Evolutionary conservation across 2,797 vertebrate genomes (phyloP).

Genomic region (Tympanoctomys barrerae): DNA sequence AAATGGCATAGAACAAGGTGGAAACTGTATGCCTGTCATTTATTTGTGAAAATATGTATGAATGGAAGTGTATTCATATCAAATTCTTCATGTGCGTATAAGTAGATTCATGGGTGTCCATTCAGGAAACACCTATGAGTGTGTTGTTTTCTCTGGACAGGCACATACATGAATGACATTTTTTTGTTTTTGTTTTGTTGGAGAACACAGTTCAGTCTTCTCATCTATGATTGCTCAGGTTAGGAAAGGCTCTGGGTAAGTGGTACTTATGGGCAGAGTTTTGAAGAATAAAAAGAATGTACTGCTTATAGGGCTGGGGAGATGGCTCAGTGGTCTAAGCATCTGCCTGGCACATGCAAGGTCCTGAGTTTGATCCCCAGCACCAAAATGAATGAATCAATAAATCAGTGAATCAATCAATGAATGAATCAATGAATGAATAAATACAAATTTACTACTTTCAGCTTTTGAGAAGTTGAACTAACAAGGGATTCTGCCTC

Average conservation of each 20-base stretch:
- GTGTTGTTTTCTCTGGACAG: not conserved
- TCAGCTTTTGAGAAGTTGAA: constrained; percentile 1
- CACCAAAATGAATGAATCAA: too few species aligned
- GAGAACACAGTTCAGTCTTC: not conserved
- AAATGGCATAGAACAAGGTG: not conserved
- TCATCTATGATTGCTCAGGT: not conserved
- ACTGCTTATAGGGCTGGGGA: not conserved
- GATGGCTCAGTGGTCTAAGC: too few species aligned
- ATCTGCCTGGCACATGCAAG: too few species aligned
- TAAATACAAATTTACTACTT: not conserved
- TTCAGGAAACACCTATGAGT: not conserved
- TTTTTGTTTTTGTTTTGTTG: constrained; percentile 17
- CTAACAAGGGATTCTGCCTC: not conserved
- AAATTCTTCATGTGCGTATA: not conserved
- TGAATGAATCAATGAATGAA: too few species aligned
- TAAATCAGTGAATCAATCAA: too few species aligned
- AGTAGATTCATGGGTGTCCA: not conserved
- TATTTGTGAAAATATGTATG: constrained; percentile 17
- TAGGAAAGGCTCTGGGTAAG: not conserved
- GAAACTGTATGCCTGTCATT: not conserved
- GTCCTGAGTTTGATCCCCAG: too few species aligned
- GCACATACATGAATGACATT: not conserved
- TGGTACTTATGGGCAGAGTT: not conserved
- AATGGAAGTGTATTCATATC: not conserved
- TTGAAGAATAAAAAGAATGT: not conserved